Evolutionary conservation across 64 coral and sea anemone species (phyloP).

Genomic region (Montipora capricornis): DNA sequence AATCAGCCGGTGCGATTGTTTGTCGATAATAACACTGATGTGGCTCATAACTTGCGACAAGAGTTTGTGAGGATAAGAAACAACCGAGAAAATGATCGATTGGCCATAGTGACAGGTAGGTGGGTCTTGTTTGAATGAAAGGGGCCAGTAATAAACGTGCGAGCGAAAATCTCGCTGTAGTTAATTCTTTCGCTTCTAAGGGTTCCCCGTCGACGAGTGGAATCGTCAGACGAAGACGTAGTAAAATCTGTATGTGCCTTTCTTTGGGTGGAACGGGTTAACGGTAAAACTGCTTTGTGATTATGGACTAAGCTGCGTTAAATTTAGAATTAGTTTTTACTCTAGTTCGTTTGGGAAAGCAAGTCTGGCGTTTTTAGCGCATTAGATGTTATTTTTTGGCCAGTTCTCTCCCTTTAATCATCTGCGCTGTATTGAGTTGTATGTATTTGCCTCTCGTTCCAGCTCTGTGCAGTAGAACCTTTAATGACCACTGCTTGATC

Average conservation of each 20-base stretch:
- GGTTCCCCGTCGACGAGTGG: no score
- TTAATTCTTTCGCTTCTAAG: no score
- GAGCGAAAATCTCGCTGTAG: not conserved
- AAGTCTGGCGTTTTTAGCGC: no score
- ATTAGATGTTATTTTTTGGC: not conserved
- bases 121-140: not conserved
- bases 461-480: conserved; percentile 89
- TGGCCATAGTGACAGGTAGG: conserved; percentile 89
- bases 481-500: conserved; percentile 89
- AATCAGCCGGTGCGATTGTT: conserved; percentile 93
- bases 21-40: conserved; percentile 96
- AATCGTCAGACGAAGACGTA: no score
- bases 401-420: not conserved
- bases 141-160: no score
- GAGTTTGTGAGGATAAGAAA: conserved; percentile 95
- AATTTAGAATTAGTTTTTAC: no score
- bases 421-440: not conserved
- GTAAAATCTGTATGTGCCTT: no score
- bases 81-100: conserved; percentile 86
- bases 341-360: no score
- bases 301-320: no score
- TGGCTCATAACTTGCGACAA: conserved; percentile 93
- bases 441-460: not conserved
- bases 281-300: no score
- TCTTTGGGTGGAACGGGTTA: no score